Conservation (phyloP, 2,888 invertebrate species). For the Standfussiana lucernea region DNA sequence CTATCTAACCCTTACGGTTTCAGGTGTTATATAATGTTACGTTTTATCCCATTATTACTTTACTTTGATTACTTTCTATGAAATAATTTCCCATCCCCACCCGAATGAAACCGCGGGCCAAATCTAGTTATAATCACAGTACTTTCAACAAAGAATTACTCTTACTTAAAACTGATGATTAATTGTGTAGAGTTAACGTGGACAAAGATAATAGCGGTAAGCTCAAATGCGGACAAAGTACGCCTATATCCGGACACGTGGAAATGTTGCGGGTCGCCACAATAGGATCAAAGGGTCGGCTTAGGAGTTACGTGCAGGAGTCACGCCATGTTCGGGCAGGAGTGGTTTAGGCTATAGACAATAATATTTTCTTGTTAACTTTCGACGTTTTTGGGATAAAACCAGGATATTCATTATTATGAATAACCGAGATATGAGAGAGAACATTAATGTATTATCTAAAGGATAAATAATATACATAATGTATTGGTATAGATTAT, state of each 20-base stretch:
- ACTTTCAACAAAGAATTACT: neutral
- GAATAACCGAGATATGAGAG: neutral
- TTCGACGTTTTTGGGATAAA: slow-evolving; percentile 5
- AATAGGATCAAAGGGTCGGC: slow-evolving; percentile 42
- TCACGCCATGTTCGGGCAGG: neutral
- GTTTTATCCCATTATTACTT: too few species aligned
- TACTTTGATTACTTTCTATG: too few species aligned
- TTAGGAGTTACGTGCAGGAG: slow-evolving; percentile 44
- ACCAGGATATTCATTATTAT: neutral
- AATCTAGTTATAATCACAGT: neutral
- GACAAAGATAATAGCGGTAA: slow-evolving; percentile 22
- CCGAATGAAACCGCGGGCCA: too few species aligned
- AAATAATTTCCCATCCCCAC: too few species aligned
- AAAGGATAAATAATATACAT: too few species aligned
- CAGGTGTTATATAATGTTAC: too few species aligned
- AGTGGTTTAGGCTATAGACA: slow-evolving; percentile 15
- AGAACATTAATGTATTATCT: too few species aligned
- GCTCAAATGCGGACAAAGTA: neutral
- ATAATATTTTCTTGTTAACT: slow-evolving; percentile 11
- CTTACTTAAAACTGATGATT: neutral
- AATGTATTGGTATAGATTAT: too few species aligned
- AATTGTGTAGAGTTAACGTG: neutral
- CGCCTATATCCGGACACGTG: slow-evolving; percentile 1
- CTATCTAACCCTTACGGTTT: too few species aligned
- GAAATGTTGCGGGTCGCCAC: slow-evolving; percentile 34